Conservation (phyloP, 2,888 invertebrate species). For the Melanophora roralis region DNA sequence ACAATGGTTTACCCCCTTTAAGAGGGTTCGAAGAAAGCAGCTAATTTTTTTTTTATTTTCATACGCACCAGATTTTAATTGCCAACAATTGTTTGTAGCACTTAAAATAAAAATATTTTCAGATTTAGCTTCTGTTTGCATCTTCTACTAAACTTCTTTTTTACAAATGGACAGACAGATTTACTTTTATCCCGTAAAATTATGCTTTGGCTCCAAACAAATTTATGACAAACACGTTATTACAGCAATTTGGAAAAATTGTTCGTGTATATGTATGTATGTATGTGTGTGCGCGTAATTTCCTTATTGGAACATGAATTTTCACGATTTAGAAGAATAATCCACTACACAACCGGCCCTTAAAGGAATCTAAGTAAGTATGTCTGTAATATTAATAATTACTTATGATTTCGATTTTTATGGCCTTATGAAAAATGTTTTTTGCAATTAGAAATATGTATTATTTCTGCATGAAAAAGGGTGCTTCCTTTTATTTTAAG, state of each 20-base stretch:
- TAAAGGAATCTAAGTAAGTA: not conserved
- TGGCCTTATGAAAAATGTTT: slow-evolving; percentile 19
- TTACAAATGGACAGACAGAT: slow-evolving; percentile 16
- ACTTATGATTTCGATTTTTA: slow-evolving; percentile 55
- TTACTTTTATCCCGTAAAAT: not conserved
- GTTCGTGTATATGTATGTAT: no score
- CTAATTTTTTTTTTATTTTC: slow-evolving; percentile 46
- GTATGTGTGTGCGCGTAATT: not conserved
- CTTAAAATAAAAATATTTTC: slow-evolving; percentile 21
- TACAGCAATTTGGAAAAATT: slow-evolving; percentile 26
- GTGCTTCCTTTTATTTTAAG: slow-evolving; percentile 2
- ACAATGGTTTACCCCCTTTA: not conserved
- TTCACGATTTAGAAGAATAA: slow-evolving; percentile 42
- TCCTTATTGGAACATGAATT: slow-evolving; percentile 27
- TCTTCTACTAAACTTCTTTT: slow-evolving; percentile 42
- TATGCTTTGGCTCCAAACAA: not conserved
- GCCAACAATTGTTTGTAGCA: slow-evolving; percentile 63
- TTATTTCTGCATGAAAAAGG: not conserved
- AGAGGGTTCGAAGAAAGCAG: not conserved
- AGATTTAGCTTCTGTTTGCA: not conserved
- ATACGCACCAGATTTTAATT: slow-evolving; percentile 64
- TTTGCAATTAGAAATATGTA: not conserved
- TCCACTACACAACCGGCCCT: slow-evolving; percentile 49
- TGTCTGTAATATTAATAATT: slow-evolving; percentile 44
- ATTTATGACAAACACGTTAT: slow-evolving; percentile 37